These are phyloP conservation scores for Congeria kusceri DNA, from an alignment of 2,888 invertebrate genomes.

Conservation along the genomic window DNA sequence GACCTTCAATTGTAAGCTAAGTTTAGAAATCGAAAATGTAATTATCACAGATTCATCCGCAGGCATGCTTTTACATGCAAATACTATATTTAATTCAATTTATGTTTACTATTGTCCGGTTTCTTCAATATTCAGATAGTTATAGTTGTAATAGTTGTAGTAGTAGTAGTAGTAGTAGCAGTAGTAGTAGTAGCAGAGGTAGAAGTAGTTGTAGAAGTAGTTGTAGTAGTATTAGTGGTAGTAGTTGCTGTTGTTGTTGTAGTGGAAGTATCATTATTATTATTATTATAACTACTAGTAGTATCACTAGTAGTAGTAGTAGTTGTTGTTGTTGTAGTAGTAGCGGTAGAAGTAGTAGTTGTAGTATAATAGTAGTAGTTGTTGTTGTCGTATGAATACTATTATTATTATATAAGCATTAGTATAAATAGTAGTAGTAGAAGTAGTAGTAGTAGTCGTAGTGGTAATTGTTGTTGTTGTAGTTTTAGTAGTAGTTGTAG, in stretches of 20 bases:
- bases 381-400: constrained; percentile 8
- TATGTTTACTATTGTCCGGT: no score
- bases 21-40: no score
- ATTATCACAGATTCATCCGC: no score
- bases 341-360: constrained; percentile 2
- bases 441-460: constrained; percentile 17
- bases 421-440: constrained; percentile 7
- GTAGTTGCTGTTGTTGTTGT: background rate
- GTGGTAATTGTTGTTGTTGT: constrained; percentile 3
- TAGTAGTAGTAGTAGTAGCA: no score
- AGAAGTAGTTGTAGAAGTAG: no score
- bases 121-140: no score
- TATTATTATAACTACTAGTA: background rate
- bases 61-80: no score
- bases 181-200: no score
- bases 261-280: background rate
- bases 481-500: constrained; percentile 5
- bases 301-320: constrained; percentile 9
- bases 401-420: background rate
- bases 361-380: constrained; percentile 1
- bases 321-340: constrained; percentile 4
- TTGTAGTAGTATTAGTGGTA: no score
- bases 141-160: background rate
- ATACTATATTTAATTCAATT: no score
- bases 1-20: no score